Evolutionary conservation across 1,140 invertebrate species (phyloP).

Genomic region (Bradynema listronoti): DNA sequence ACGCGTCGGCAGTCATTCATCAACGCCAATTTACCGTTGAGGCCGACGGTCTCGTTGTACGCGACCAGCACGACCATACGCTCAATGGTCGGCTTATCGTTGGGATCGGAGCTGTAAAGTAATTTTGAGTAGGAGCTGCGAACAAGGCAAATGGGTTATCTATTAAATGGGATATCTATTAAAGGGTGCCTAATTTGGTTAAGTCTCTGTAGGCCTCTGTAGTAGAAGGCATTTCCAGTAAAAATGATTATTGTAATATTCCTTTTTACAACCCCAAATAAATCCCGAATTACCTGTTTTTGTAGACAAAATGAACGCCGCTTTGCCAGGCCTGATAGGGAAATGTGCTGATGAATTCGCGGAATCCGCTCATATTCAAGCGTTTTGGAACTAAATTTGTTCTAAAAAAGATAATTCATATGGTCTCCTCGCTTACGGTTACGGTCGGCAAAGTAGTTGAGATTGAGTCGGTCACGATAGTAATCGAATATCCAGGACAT

Average conservation of each 20-base stretch:
- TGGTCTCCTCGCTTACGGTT: constrained; percentile 4
- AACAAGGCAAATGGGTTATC: no score
- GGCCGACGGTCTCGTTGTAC: constrained; percentile 33
- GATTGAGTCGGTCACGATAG: constrained; percentile 27
- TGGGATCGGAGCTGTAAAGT: no score
- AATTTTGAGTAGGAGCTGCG: no score
- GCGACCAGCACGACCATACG: constrained; percentile 31
- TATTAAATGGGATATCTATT: no score
- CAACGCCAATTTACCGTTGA: constrained; percentile 26
- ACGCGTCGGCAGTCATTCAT: constrained; percentile 30
- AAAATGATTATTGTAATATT: no score
- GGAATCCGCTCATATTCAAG: constrained; percentile 39
- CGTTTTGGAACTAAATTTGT: background rate
- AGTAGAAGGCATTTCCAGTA: no score
- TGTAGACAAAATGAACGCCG: constrained; percentile 24
- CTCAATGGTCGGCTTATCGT: constrained; percentile 23
- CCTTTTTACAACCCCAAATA: no score
- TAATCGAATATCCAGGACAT: constrained; percentile 42
- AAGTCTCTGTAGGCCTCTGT: no score
- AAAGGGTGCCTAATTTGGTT: no score
- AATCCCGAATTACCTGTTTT: no score
- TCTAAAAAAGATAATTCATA: background rate
- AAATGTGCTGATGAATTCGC: constrained; percentile 33
- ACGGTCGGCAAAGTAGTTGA: constrained; percentile 18
- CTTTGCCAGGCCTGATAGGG: constrained; percentile 38